These are phyloP conservation scores for Pseudomyrmex dendroicus DNA, from an alignment of 1,140 invertebrate genomes.

Conservation along the genomic window DNA sequence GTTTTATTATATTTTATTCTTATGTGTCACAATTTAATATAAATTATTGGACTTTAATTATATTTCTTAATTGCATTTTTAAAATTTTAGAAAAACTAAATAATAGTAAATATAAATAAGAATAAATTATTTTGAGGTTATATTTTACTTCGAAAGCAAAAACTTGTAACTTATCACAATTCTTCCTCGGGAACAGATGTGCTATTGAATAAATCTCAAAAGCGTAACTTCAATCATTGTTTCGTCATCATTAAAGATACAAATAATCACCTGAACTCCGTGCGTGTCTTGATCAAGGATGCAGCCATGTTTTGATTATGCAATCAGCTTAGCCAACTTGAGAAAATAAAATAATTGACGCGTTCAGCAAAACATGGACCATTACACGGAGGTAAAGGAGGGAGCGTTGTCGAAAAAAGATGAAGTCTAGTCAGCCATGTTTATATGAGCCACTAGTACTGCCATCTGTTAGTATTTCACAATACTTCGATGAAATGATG, in stretches of 20 bases:
- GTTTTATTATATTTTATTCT: neutral
- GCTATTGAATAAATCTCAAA: neutral
- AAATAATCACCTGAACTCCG: conserved; percentile 46
- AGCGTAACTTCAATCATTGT: neutral
- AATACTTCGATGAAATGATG: too few relatives aligned
- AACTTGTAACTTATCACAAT: neutral
- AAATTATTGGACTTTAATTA: neutral
- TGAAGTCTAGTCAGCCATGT: too few relatives aligned
- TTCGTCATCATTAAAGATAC: neutral
- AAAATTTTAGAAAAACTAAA: neutral
- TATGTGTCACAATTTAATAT: too few relatives aligned
- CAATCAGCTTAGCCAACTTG: conserved; percentile 19
- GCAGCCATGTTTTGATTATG: conserved; percentile 50
- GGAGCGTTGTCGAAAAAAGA: too few relatives aligned
- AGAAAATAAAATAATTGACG: neutral
- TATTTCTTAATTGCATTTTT: neutral
- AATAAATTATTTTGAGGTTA: conserved; percentile 25
- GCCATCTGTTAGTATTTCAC: too few relatives aligned
- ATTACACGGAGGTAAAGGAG: too few relatives aligned
- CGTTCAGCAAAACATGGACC: too few relatives aligned
- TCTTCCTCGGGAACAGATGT: neutral
- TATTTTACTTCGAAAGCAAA: neutral
- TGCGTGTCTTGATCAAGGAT: conserved; percentile 22
- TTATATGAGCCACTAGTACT: too few relatives aligned
- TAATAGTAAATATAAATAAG: neutral